These are phyloP conservation scores for Cossypha dichroa DNA, from an alignment of 2,797 vertebrate species.

Conservation along the genomic window DNA sequence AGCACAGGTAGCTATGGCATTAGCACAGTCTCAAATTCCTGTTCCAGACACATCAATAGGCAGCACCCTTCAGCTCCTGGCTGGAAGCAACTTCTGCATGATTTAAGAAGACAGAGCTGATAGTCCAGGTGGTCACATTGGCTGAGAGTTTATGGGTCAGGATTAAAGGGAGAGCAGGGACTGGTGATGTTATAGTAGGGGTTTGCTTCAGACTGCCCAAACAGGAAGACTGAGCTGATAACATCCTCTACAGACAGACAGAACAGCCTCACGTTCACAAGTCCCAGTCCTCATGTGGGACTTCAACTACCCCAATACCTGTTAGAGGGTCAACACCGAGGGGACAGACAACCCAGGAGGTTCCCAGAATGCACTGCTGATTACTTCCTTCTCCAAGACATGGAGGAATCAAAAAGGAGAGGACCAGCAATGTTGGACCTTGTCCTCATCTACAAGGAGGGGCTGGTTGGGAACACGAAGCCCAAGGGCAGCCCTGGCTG, in stretches of 20 bases:
- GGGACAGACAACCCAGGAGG: background rate
- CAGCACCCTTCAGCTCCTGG: background rate
- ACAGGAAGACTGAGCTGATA: background rate
- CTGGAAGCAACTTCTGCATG: background rate
- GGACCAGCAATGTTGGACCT: background rate
- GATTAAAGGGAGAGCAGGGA: background rate
- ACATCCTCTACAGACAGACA: background rate
- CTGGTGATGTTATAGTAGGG: background rate
- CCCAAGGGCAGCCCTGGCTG: background rate
- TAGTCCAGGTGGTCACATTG: background rate
- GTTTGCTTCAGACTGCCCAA: background rate
- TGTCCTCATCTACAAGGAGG: background rate
- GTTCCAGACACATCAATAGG: background rate
- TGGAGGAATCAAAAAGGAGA: background rate
- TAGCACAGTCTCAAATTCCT: background rate
- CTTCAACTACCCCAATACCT: background rate
- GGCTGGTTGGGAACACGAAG: background rate
- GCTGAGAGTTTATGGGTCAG: background rate
- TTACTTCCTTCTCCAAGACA: background rate
- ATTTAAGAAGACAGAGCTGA: background rate
- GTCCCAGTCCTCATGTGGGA: background rate
- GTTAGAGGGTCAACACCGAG: background rate
- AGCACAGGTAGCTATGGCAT: rapidly evolving
- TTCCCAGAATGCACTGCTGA: background rate
- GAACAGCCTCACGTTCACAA: background rate